Evolutionary conservation across 1,140 invertebrate species (phyloP).

Genomic region (Whitmania pigra): DNA sequence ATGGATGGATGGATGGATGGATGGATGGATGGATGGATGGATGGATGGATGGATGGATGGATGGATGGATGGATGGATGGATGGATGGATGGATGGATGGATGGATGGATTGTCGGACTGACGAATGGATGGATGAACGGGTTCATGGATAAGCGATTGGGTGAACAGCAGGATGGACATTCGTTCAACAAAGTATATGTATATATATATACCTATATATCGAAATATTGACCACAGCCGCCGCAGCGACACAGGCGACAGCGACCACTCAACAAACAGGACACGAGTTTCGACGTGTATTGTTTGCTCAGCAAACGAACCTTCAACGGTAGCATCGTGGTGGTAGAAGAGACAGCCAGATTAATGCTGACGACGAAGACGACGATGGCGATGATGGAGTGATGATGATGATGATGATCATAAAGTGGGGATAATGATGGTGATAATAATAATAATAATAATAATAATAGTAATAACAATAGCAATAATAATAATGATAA

Average conservation of each 20-base stretch:
- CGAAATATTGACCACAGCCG: not conserved
- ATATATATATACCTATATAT: no score
- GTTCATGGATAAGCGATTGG: not conserved
- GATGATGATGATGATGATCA: not conserved
- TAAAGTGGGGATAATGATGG: no score
- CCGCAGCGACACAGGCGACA: not conserved
- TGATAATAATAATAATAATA: not conserved
- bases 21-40: not conserved
- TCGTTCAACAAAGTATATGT: not conserved
- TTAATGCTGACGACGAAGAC: not conserved
- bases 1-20: not conserved
- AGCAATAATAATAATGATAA: not conserved
- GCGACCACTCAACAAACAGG: not conserved
- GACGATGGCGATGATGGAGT: not conserved
- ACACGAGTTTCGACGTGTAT: not conserved
- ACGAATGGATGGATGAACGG: not conserved
- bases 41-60: not conserved
- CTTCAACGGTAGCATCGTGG: not conserved
- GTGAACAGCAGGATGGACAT: not conserved
- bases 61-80: not conserved
- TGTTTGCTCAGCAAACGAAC: not conserved
- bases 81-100: slow-evolving; percentile 2
- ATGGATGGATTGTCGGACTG: not conserved
- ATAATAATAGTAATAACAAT: not conserved
- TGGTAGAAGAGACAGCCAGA: not conserved